These are phyloP conservation scores for Coronaproctus castanopsis DNA, from an alignment of 2,888 invertebrate species.

Conservation along the genomic window DNA sequence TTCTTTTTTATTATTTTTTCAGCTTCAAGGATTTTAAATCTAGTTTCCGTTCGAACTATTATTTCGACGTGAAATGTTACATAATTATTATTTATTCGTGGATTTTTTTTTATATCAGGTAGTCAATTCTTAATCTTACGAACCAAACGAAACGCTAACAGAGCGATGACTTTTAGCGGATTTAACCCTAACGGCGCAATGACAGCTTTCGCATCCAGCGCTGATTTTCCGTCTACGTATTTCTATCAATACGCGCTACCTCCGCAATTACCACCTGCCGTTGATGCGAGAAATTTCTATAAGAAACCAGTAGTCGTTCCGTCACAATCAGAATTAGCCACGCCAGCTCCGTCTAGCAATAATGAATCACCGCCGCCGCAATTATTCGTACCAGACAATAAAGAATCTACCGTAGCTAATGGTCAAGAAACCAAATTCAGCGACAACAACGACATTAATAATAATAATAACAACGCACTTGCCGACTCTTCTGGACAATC, in stretches of 20 bases:
- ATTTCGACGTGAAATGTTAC: too few relatives aligned
- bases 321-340: not conserved
- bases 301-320: not conserved
- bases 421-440: not conserved
- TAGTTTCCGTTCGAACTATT: too few relatives aligned
- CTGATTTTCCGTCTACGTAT: slow-evolving; percentile 12
- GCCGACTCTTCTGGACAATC: too few relatives aligned
- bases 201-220: slow-evolving; percentile 19
- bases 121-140: slow-evolving; percentile 15
- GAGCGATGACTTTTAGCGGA: slow-evolving; percentile 20
- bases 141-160: slow-evolving; percentile 15
- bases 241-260: slow-evolving; percentile 9
- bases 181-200: slow-evolving; percentile 21
- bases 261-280: not conserved
- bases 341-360: not conserved
- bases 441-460: not conserved
- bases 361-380: slow-evolving; percentile 4
- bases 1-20: too few relatives aligned
- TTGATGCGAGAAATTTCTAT: not conserved
- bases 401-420: not conserved
- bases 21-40: too few relatives aligned
- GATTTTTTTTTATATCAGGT: too few relatives aligned
- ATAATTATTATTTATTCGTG: too few relatives aligned
- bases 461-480: not conserved
- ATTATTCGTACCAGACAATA: not conserved